Percentiles rank a stretch among this genome's conserved stretches.
Evolutionary conservation across 1,140 invertebrate genomes (phyloP).

Genomic region (Drosophila funebris): DNA sequence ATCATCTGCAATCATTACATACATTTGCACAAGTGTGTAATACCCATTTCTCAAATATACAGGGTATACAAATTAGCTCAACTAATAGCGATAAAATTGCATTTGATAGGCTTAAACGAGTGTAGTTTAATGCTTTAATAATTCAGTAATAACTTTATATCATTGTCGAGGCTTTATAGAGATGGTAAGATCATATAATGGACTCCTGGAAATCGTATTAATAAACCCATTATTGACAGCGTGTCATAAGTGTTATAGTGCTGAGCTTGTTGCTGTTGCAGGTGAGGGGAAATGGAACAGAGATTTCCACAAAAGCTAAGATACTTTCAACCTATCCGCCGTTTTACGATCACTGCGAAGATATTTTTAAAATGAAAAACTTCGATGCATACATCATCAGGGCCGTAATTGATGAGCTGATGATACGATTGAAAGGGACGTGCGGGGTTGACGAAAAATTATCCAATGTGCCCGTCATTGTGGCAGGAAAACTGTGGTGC

Average conservation of each 20-base stretch:
- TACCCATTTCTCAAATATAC: neutral
- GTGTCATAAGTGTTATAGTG: neutral
- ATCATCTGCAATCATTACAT: no score
- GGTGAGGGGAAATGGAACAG: neutral
- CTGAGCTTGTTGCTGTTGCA: neutral
- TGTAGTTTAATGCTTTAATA: neutral
- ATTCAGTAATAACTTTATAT: neutral
- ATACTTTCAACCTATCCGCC: neutral
- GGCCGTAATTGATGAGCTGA: constrained; percentile 1
- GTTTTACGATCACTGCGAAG: no score
- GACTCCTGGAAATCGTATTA: no score
- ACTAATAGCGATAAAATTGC: constrained; percentile 4
- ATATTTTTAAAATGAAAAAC: neutral
- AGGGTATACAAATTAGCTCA: neutral
- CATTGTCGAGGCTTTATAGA: neutral
- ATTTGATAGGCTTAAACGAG: neutral
- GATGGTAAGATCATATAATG: constrained; percentile 15
- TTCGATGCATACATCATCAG: neutral
- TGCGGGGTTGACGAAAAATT: neutral
- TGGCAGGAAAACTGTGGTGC: constrained; percentile 24
- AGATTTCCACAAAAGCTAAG: neutral
- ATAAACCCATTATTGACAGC: neutral
- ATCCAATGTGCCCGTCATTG: neutral
- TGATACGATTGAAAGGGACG: neutral
- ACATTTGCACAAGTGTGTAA: neutral